Evolutionary conservation across 2,888 invertebrate genomes (phyloP).

Genomic region (Nycteola revayana): DNA sequence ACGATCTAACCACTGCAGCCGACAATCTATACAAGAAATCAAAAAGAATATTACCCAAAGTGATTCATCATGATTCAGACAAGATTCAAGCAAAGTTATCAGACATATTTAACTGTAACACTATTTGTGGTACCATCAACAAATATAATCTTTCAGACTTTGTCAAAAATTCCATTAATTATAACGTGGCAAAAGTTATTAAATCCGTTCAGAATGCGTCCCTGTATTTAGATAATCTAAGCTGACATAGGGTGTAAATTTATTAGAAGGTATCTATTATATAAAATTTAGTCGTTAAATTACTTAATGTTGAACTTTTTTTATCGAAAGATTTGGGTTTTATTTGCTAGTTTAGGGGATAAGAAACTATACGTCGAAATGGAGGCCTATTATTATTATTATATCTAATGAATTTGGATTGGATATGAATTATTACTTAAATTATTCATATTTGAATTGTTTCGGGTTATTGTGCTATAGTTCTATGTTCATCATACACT

Average conservation of each 20-base stretch:
- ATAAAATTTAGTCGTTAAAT: too few species aligned
- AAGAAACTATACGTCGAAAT: too few species aligned
- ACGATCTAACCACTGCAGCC: conserved; percentile 53
- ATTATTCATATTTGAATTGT: too few species aligned
- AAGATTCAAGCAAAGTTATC: conserved; percentile 53
- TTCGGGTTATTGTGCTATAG: too few species aligned
- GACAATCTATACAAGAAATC: conserved; percentile 62
- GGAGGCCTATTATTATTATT: too few species aligned
- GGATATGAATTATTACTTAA: too few species aligned
- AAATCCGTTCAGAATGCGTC: conserved; percentile 60
- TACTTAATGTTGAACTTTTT: too few species aligned
- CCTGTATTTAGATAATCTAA: conserved; percentile 60
- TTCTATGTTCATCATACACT: too few species aligned
- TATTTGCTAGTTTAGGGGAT: too few species aligned
- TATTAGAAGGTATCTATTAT: conserved; percentile 2
- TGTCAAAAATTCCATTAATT: conserved; percentile 53
- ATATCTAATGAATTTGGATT: too few species aligned
- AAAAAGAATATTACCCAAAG: conserved; percentile 58
- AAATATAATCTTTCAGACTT: conserved; percentile 57
- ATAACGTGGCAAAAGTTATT: conserved; percentile 55
- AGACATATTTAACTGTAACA: conserved; percentile 55
- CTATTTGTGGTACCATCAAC: conserved; percentile 42
- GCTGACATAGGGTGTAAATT: conserved; percentile 54
- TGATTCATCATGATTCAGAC: conserved; percentile 55
- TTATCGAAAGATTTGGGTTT: too few species aligned